Conservation (phyloP, 2,888 invertebrate genomes). For the Patella caerulea region DNA sequence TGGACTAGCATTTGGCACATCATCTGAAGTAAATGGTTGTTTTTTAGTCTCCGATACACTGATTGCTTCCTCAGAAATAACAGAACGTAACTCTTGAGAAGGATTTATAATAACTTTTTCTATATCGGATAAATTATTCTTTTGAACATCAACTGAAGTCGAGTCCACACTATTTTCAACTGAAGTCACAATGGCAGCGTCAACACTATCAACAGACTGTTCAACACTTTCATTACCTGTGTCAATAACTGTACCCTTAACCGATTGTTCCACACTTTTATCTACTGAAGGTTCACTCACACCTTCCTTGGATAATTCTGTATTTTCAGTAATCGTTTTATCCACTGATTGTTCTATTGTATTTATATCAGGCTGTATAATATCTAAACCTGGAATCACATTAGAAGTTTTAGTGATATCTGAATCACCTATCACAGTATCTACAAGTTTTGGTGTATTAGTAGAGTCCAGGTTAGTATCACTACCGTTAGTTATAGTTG, state of each 20-base stretch:
- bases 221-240: no score
- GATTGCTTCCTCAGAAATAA: slow-evolving; percentile 18
- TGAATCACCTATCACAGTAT: no score
- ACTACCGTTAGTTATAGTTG: slow-evolving; percentile 19
- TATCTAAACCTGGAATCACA: slow-evolving; percentile 22
- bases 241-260: no score
- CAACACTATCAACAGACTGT: neutral
- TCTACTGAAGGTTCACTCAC: no score
- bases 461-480: no score
- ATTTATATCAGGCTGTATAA: slow-evolving; percentile 11
- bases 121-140: neutral
- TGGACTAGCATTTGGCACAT: neutral
- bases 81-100: neutral
- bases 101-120: neutral
- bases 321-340: no score
- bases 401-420: neutral
- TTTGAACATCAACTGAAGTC: neutral
- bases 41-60: slow-evolving; percentile 14
- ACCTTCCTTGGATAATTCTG: no score
- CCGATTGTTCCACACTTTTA: no score
- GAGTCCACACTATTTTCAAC: neutral
- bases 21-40: neutral
- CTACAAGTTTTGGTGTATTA: no score
- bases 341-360: no score
- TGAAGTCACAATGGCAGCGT: neutral